These are phyloP conservation scores for Ciconia maguari DNA, from an alignment of 2,113 vertebrate species.

Conservation along the genomic window DNA sequence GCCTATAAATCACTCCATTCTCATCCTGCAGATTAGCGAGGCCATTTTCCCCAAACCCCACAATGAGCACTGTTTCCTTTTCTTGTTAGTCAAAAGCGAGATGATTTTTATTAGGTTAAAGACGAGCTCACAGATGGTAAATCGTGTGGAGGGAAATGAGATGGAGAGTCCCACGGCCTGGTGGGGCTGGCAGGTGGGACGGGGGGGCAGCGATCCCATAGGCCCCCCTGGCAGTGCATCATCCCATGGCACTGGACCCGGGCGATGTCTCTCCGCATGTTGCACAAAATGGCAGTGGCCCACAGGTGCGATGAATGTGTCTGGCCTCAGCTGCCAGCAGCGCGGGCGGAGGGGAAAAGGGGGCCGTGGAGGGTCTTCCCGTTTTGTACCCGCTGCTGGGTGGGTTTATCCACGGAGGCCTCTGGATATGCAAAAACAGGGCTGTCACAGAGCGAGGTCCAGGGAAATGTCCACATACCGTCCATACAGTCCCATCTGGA, in stretches of 20 bases:
- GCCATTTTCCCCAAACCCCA: slow-evolving; percentile 93
- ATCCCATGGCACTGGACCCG: background rate
- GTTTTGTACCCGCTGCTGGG: background rate
- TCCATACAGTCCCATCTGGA: background rate
- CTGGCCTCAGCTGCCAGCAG: background rate
- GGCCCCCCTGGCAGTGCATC: background rate
- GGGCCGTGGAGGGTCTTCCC: rapidly evolving
- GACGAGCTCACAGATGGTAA: slow-evolving; percentile 91
- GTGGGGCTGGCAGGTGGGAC: slow-evolving; percentile 40
- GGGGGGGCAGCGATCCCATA: background rate
- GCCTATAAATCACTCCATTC: slow-evolving; percentile 93
- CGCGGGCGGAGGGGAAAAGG: rapidly evolving
- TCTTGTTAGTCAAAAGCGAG: slow-evolving; percentile 90
- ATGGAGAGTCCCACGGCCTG: slow-evolving; percentile 70
- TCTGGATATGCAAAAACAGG: background rate
- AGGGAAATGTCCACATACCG: rapidly evolving
- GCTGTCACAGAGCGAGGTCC: background rate
- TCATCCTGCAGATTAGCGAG: slow-evolving; percentile 92
- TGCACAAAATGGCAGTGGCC: background rate
- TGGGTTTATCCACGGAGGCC: background rate
- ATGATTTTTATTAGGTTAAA: slow-evolving; percentile 89
- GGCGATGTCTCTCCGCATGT: rapidly evolving
- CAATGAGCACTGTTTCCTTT: slow-evolving; percentile 93
- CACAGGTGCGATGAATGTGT: background rate
- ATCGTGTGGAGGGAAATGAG: slow-evolving; percentile 84